Base-by-base conservation (phyloP, 2,797 vertebrate genomes). In the Bradypus variegatus region DNA sequence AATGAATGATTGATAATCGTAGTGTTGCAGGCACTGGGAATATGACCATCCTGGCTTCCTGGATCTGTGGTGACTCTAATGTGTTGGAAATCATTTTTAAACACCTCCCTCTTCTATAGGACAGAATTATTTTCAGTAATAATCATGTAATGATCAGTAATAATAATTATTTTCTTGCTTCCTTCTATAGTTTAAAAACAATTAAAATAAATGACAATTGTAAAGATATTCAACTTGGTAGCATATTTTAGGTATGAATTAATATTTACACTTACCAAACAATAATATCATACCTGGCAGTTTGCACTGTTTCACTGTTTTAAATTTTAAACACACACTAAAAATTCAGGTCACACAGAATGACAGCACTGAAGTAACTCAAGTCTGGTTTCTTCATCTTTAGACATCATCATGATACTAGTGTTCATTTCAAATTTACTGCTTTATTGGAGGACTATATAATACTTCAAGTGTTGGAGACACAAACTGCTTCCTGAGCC, bases 111-210 rank as follows among this genome's bases (percentile, higher is more conserved):
- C 55, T 67, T 81, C 75, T 70, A 23, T 21, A 50, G n/a, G n/a
- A 81, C 53, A 58, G 69, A 90, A 87, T 72, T 90, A n/a, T 90
- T 80, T 92, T 92, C 15, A 53, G 15, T 62, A 62, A 38, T 55
- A 64, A 38, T 53, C 3, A 58, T 50, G 23, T 23, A 77, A 64
- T 70, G 60, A 33, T 77, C 67, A 86, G 6, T 65, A 77, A 38
- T 38, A 23, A 29, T 86, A 50, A 48, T 69, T 33, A 55, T 45
- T 86, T 29, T 53, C 69, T 69, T 81, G 48, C 5, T 67, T 88
- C 70, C 53, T 62, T 53, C 69, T 91, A 38, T 67, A 16, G 11
- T 48, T 85, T 81, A 16, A 80, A 79, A 50, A 86, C 27, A 48
- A 29, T 50, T 33, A 53, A 72, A 77, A 23, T 58, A 77, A 88